These are phyloP conservation scores for Propithecus coquereli DNA, from an alignment of 2,113 vertebrate species.

Conservation along the genomic window DNA sequence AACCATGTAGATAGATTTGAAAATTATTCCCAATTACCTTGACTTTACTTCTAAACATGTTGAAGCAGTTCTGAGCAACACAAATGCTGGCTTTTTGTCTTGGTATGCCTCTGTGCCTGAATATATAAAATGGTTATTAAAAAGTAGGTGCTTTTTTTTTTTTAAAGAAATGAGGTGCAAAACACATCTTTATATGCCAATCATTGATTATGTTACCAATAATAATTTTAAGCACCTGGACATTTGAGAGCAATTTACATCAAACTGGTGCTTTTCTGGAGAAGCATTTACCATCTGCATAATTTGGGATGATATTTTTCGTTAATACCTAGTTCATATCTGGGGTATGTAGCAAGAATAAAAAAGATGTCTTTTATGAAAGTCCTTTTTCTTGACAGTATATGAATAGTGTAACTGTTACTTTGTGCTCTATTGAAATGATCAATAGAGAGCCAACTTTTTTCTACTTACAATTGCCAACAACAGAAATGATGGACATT, in stretches of 20 bases:
- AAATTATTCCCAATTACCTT: not conserved
- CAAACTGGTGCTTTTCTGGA: not conserved
- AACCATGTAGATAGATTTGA: not conserved
- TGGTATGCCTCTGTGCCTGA: not conserved
- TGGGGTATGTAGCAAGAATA: not conserved
- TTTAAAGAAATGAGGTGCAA: constrained; percentile 21
- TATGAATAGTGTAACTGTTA: not conserved
- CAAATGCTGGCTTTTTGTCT: not conserved
- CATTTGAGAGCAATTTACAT: constrained; percentile 5
- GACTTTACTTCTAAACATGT: not conserved
- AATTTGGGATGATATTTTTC: constrained; percentile 12
- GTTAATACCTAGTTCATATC: constrained; percentile 29
- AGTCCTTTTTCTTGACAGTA: not conserved
- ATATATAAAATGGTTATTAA: constrained; percentile 10
- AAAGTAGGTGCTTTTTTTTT: not conserved
- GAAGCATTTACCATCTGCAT: constrained; percentile 34
- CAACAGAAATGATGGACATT: not conserved
- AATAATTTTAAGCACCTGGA: not conserved
- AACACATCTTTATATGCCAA: constrained; percentile 10
- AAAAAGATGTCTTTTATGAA: constrained; percentile 30
- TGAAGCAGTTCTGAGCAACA: not conserved
- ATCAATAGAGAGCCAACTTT: not conserved
- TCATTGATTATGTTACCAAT: constrained; percentile 29
- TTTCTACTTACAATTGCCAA: constrained; percentile 36
- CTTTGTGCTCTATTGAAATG: not conserved